Percentiles rank a stretch among this genome's conserved stretches.
Evolutionary conservation across 1,140 invertebrate species (phyloP).

Genomic region (Drosophila arizonae): DNA sequence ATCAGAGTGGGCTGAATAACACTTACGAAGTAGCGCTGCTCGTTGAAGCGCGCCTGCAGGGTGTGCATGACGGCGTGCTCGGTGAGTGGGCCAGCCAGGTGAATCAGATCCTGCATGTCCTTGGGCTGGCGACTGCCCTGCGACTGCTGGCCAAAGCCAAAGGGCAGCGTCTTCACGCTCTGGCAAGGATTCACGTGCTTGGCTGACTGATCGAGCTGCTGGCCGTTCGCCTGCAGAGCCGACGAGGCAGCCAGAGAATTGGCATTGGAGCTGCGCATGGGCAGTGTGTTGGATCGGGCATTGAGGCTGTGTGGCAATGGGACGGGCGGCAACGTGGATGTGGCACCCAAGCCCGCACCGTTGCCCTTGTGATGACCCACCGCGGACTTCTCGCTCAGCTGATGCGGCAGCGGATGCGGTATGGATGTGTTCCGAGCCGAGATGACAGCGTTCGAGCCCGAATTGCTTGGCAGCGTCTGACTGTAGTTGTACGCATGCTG

Average conservation of each 20-base stretch:
- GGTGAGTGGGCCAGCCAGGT: conserved; percentile 94
- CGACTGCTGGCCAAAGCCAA: conserved; percentile 56
- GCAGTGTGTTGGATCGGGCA: conserved; percentile 57
- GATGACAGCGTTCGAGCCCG: conserved; percentile 52
- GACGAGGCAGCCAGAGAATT: conserved; percentile 19
- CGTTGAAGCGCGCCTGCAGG: conserved; percentile 93
- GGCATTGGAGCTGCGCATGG: conserved; percentile 59
- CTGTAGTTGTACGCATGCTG: conserved; percentile 58
- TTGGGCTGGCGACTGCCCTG: conserved; percentile 42
- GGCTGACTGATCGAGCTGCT: conserved; percentile 47
- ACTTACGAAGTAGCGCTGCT: conserved; percentile 94
- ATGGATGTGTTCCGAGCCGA: conserved; percentile 80
- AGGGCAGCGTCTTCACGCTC: conserved; percentile 71
- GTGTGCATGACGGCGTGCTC: conserved; percentile 96
- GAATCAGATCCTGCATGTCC: conserved; percentile 94
- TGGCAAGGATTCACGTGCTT: conserved; percentile 73
- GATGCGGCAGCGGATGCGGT: conserved; percentile 78
- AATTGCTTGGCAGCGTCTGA: conserved; percentile 59
- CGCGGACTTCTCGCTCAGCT: conserved; percentile 63
- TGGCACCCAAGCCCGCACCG: conserved; percentile 6
- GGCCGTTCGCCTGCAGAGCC: conserved; percentile 30
- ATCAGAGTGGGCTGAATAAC: no score
- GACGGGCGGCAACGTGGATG: conserved; percentile 2
- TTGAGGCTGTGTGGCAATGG: conserved; percentile 14
- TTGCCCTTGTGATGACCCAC: conserved; percentile 45